Conservation (phyloP, 2,113 vertebrate species). For the Equus przewalskii region DNA sequence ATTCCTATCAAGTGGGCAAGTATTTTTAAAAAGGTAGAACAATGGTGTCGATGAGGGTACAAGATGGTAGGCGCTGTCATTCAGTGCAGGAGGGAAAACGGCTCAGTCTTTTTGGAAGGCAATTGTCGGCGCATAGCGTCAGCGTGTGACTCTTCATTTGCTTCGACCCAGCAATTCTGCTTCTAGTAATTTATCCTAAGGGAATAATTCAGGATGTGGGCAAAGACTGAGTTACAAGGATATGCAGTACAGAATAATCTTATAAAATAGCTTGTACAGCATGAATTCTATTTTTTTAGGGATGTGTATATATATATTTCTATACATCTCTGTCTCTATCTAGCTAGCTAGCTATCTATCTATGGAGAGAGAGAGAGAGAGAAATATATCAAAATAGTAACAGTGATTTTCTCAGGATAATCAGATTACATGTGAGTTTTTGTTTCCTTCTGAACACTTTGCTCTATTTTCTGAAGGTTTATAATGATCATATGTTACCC, state of each 20-base stretch:
- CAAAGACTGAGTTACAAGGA: conserved; percentile 50
- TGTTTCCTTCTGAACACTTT: conserved; percentile 32
- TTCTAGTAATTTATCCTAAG: conserved; percentile 56
- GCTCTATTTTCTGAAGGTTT: conserved; percentile 19
- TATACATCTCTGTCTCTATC: background rate
- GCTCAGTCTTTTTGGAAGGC: conserved; percentile 48
- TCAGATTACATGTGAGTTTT: background rate
- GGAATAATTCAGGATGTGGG: conserved; percentile 49
- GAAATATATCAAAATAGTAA: background rate
- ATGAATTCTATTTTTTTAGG: background rate
- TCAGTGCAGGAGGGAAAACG: background rate
- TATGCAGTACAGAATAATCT: background rate
- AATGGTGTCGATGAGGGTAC: background rate
- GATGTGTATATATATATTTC: background rate
- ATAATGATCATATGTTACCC: background rate
- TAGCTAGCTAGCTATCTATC: background rate
- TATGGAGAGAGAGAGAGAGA: background rate
- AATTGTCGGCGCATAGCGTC: conserved; percentile 21
- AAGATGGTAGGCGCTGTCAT: background rate
- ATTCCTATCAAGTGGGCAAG: background rate
- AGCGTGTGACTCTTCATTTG: conserved; percentile 22
- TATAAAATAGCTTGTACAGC: background rate
- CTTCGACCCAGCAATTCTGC: conserved; percentile 50
- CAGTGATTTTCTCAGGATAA: conserved; percentile 10
- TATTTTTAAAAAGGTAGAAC: background rate